These are phyloP conservation scores for Pygocentrus nattereri DNA, from an alignment of 2,797 vertebrate species.

Conservation along the genomic window DNA sequence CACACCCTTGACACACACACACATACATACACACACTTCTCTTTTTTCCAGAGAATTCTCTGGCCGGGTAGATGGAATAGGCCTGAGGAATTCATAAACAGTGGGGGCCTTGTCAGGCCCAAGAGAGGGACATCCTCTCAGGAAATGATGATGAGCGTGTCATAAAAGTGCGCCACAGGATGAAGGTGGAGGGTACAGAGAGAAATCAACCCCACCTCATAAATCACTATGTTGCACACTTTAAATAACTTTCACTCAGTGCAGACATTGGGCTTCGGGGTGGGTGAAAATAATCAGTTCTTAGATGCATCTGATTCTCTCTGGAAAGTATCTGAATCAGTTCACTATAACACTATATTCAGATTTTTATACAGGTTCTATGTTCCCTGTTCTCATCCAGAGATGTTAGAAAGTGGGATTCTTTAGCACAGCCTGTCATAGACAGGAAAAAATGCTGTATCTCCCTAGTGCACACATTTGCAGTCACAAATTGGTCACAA, in stretches of 20 bases:
- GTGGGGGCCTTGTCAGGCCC: conserved; percentile 66
- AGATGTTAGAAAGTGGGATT: too few relatives aligned
- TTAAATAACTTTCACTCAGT: conserved; percentile 18
- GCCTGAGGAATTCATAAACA: conserved; percentile 84
- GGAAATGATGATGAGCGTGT: conserved; percentile 53
- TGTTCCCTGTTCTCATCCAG: too few relatives aligned
- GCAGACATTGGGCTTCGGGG: background rate
- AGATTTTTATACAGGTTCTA: too few relatives aligned
- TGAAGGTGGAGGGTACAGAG: background rate
- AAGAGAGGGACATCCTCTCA: conserved; percentile 58
- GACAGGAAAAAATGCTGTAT: too few relatives aligned
- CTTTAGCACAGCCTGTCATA: too few relatives aligned
- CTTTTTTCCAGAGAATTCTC: conserved; percentile 52
- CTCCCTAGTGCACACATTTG: too few relatives aligned
- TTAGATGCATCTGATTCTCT: background rate
- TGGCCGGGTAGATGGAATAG: conserved; percentile 66
- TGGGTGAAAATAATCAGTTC: background rate
- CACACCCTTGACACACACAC: conserved; percentile 37
- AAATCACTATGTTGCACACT: conserved; percentile 3
- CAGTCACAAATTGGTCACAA: too few relatives aligned
- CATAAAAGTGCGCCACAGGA: conserved; percentile 44
- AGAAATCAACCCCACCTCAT: background rate
- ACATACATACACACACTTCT: conserved; percentile 22
- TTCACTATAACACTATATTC: too few relatives aligned
- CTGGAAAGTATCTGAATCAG: background rate